These are phyloP conservation scores for Bombyx mori DNA, from an alignment of 1,140 invertebrate species.

Conservation along the genomic window ASM3026992v2 NC_085111.1:18839501-18840000, in stretches of 20 bases:
- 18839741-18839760: background rate
- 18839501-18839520: too few relatives aligned
- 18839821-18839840: slow-evolving; percentile 37
- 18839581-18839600: too few relatives aligned
- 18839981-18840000: slow-evolving; percentile 37
- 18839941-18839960: slow-evolving; percentile 26
- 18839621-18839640: too few relatives aligned
- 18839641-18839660: too few relatives aligned
- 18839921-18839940: slow-evolving; percentile 6
- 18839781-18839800: too few relatives aligned
- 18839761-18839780: too few relatives aligned
- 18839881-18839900: slow-evolving; percentile 18
- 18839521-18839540: background rate
- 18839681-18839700: slow-evolving; percentile 30
- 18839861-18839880: slow-evolving; percentile 5
- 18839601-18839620: too few relatives aligned
- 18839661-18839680: slow-evolving; percentile 16
- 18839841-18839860: slow-evolving; percentile 36
- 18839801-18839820: slow-evolving; percentile 9
- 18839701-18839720: background rate
- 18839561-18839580: background rate
- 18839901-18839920: slow-evolving; percentile 4
- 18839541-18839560: background rate
- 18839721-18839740: too few relatives aligned
- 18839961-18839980: slow-evolving; percentile 42